Evolutionary conservation across 2,888 invertebrate genomes (phyloP).

Genomic region (Apotomis turbidana): DNA sequence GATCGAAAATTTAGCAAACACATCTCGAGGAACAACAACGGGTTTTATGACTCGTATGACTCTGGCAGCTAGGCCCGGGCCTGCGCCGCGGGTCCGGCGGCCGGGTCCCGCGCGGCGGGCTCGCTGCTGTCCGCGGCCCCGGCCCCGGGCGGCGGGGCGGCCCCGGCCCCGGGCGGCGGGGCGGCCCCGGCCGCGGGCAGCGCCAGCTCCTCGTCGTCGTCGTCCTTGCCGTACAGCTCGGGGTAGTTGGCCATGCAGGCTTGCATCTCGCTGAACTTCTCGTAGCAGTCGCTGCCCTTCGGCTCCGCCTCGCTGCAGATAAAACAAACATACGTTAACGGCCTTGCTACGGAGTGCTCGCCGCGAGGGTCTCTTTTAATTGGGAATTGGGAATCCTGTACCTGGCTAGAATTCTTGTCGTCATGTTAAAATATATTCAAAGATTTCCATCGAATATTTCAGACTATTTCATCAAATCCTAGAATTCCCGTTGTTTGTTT

Average conservation of each 20-base stretch:
- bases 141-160: background rate
- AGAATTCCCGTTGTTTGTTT: too few species aligned
- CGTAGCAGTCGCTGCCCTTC: conserved; percentile 96
- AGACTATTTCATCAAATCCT: too few species aligned
- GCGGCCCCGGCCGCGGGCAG: conserved; percentile 13
- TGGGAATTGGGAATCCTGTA: too few species aligned
- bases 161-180: background rate
- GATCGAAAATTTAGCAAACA: too few species aligned
- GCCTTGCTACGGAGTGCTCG: background rate
- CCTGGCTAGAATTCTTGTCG: too few species aligned
- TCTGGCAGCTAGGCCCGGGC: too few species aligned
- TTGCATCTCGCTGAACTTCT: conserved; percentile 95
- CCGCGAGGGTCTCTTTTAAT: background rate
- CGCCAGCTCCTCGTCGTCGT: conserved; percentile 78
- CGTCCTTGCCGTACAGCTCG: conserved; percentile 90
- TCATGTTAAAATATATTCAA: too few species aligned
- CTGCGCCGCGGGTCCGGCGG: too few species aligned
- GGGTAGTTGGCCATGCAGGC: conserved; percentile 95
- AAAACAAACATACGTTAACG: background rate
- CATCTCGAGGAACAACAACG: too few species aligned
- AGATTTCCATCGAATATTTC: too few species aligned
- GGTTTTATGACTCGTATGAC: too few species aligned
- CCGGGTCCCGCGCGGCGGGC: background rate
- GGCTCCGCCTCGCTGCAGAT: conserved; percentile 89
- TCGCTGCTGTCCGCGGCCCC: background rate